Conservation (phyloP, 2,888 invertebrate species). For the Agrochola litura region DNA sequence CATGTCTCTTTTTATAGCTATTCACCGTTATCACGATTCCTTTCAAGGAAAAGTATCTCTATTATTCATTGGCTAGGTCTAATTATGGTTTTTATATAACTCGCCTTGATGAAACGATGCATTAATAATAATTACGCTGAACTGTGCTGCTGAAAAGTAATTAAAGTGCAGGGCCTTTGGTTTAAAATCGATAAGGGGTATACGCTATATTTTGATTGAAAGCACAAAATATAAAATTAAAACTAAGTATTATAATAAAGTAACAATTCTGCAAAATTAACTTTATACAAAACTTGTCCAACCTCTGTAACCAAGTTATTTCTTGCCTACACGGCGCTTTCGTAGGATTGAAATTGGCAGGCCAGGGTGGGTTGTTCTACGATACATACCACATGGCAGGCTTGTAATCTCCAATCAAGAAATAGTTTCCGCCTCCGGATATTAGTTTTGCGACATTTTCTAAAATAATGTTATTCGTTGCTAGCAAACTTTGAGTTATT, state of each 20-base stretch:
- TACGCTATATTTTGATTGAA: neutral
- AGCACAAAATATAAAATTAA: slow-evolving; percentile 3
- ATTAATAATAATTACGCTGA: slow-evolving; percentile 22
- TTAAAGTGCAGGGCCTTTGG: neutral
- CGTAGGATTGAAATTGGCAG: slow-evolving; percentile 39
- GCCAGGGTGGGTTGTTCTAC: slow-evolving; percentile 36
- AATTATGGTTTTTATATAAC: slow-evolving; percentile 41
- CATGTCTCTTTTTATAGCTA: slow-evolving; percentile 64
- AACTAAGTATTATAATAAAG: neutral
- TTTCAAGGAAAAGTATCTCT: slow-evolving; percentile 58
- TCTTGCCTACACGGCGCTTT: slow-evolving; percentile 40
- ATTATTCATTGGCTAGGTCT: slow-evolving; percentile 38
- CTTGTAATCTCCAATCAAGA: slow-evolving; percentile 66
- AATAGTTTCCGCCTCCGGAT: slow-evolving; percentile 68
- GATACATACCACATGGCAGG: slow-evolving; percentile 38
- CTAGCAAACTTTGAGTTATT: slow-evolving; percentile 31
- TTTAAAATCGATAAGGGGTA: neutral
- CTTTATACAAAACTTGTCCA: slow-evolving; percentile 25
- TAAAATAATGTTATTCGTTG: slow-evolving; percentile 55
- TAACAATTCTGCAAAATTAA: slow-evolving; percentile 25
- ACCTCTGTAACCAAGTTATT: slow-evolving; percentile 40
- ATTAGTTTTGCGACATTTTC: slow-evolving; percentile 64
- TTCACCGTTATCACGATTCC: slow-evolving; percentile 46
- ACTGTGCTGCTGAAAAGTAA: slow-evolving; percentile 19
- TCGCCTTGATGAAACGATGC: slow-evolving; percentile 21